Base-by-base conservation (phyloP, 2,797 vertebrate species). In the Enteromius viviparus region DNA sequence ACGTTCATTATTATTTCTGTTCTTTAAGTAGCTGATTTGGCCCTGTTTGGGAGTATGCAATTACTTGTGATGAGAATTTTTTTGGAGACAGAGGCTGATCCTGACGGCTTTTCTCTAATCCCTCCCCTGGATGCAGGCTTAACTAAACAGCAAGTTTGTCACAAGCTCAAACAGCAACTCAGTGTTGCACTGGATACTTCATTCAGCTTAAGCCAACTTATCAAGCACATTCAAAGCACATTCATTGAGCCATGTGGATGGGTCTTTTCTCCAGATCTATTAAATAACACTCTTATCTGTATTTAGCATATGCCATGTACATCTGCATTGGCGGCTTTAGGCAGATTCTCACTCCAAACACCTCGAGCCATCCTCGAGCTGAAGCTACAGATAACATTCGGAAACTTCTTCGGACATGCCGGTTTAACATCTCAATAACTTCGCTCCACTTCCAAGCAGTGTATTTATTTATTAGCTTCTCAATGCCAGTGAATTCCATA, bases 171-270 rank as follows among this genome's bases (percentile, higher is more conserved):
- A 92, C 92, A 93, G 91, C 90, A 90, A 92, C 93, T 93, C 93
- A 92, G 91, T 93, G 93, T 93, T 94, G 91, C 91, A 92, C 87
- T 91, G 93, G 92, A 92, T 91, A 91, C 92, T 93, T 93, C 92
- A 92, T 95, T 95, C 94, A 94, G 94, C 93, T 94, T 95, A 95
- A 95, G 94, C 93, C 94, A 94, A 95, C 92, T 95, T 95, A 95
- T 95, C 95, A 94, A 94, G 92, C 93, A 91, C 93, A 94, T 94
- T 94, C 94, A 95, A 95, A 95, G 93, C 94, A 92, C 93, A 92
- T 95, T 92, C 92, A 94, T 91, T 94, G 92, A 94, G 94, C 94
- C 90, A 89, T 93, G 93, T 88, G 91, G 92, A 87, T 88, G 90
- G 94, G 92, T 93, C 91, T 94, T 95, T 94, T 95, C 93, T 93